Evolutionary conservation across 2,113 vertebrate species (phyloP).

Genomic region (Calypte anna): DNA sequence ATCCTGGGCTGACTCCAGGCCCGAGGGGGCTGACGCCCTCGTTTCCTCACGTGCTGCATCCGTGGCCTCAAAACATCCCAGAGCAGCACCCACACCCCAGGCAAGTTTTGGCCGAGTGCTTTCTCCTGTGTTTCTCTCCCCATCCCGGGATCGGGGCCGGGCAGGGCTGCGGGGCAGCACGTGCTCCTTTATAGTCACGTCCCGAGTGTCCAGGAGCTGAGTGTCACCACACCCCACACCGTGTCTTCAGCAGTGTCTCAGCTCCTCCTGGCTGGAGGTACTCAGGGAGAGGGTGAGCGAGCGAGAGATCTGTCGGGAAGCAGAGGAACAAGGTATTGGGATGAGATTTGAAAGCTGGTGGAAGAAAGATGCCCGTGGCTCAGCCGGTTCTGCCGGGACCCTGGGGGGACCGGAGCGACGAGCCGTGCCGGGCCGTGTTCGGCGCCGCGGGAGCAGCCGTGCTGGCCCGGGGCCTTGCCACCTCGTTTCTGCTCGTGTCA

Average conservation of each 20-base stretch:
- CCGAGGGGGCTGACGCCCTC: rapidly evolving
- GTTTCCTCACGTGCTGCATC: not conserved
- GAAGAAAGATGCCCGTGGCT: not conserved
- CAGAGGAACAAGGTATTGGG: not conserved
- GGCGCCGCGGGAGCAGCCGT: not conserved
- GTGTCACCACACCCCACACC: slow-evolving; percentile 8
- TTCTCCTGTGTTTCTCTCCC: not conserved
- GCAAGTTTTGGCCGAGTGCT: rapidly evolving
- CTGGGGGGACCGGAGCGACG: not conserved
- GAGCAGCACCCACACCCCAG: rapidly evolving
- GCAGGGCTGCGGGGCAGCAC: not conserved
- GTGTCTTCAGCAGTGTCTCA: not conserved
- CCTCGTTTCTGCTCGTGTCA: not conserved
- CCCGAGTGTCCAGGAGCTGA: not conserved
- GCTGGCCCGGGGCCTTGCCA: not conserved
- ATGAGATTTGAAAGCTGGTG: slow-evolving; percentile 15
- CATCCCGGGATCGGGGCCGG: rapidly evolving
- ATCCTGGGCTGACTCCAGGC: rapidly evolving
- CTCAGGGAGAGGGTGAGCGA: not conserved
- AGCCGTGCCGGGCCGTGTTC: not conserved
- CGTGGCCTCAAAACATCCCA: not conserved
- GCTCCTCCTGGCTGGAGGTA: not conserved
- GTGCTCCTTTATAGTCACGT: not conserved
- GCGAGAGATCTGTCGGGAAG: not conserved
- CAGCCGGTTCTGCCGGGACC: not conserved